A percentile compares a stretch with the other conserved stretches of the same genome.
These are phyloP conservation scores for Hypomecis punctinalis DNA, from an alignment of 2,888 invertebrate species.

Conservation along the genomic window DNA sequence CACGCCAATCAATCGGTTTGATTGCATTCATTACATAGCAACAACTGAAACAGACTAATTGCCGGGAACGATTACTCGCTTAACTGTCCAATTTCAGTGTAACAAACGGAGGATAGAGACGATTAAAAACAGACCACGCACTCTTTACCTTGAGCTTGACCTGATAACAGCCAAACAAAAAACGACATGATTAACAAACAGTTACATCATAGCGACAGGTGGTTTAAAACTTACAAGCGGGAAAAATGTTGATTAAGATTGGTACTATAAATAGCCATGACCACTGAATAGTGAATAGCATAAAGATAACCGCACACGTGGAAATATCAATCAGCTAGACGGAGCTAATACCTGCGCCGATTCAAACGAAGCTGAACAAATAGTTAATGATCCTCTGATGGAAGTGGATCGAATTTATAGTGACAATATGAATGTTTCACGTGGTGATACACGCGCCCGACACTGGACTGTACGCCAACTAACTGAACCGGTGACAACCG, in stretches of 20 bases:
- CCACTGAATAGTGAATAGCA: background rate
- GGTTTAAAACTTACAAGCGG: slow-evolving; percentile 20
- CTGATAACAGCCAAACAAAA: slow-evolving; percentile 51
- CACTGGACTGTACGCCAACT: slow-evolving; percentile 47
- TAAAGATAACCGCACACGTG: slow-evolving; percentile 10
- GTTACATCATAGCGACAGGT: slow-evolving; percentile 57
- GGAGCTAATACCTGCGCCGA: slow-evolving; percentile 8
- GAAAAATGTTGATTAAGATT: slow-evolving; percentile 20
- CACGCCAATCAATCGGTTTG: slow-evolving; percentile 42
- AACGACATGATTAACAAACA: slow-evolving; percentile 50
- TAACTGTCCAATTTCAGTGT: slow-evolving; percentile 1
- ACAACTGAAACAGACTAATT: slow-evolving; percentile 22
- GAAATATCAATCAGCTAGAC: background rate
- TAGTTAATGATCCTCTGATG: slow-evolving; percentile 31
- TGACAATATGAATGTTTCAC: slow-evolving; percentile 49
- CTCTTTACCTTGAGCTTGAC: slow-evolving; percentile 68
- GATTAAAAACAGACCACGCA: slow-evolving; percentile 29
- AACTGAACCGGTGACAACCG: slow-evolving; percentile 38
- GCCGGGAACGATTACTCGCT: slow-evolving; percentile 15
- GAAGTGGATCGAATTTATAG: slow-evolving; percentile 35
- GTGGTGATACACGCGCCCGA: slow-evolving; percentile 52
- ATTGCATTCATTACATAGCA: slow-evolving; percentile 31
- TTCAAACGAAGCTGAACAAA: slow-evolving; percentile 23
- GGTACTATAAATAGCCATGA: slow-evolving; percentile 1
- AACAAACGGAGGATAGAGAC: slow-evolving; percentile 22